These are phyloP conservation scores for Galagoides demidoff DNA, from an alignment of 2,797 vertebrate genomes.

Conservation along the genomic window DNA sequence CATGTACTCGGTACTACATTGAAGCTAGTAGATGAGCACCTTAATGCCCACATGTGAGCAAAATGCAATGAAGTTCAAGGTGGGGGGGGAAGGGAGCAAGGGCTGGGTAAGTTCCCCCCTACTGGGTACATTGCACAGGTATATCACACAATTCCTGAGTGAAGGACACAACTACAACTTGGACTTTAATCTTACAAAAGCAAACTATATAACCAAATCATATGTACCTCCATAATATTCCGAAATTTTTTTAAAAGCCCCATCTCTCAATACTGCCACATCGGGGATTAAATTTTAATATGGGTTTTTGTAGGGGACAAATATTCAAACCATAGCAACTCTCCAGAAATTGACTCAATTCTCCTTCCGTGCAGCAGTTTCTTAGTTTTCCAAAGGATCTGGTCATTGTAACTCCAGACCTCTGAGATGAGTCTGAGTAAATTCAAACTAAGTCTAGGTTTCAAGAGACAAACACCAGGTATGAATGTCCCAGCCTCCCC, in stretches of 20 bases:
- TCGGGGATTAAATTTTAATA: not conserved
- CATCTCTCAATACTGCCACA: not conserved
- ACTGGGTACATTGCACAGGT: too few species aligned
- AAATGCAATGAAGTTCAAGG: too few species aligned
- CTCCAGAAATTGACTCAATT: not conserved
- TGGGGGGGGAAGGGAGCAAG: too few species aligned
- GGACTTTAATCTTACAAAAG: too few species aligned
- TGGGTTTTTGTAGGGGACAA: not conserved
- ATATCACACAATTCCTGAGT: too few species aligned
- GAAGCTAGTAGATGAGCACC: too few species aligned
- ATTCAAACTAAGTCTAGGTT: not conserved
- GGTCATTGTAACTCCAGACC: not conserved
- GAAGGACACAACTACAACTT: too few species aligned
- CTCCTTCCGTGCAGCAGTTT: not conserved
- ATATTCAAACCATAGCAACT: not conserved
- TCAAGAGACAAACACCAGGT: not conserved
- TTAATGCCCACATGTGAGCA: too few species aligned
- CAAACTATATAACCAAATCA: too few species aligned
- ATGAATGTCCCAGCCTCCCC: not conserved
- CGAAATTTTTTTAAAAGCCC: not conserved
- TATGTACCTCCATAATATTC: too few species aligned
- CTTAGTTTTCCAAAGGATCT: not conserved
- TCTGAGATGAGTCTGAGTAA: not conserved
- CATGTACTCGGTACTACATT: too few species aligned
- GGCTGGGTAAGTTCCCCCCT: too few species aligned